Evolutionary conservation across 2,888 invertebrate species (phyloP), one percentile per base, ranked within the genome.

Genomic region (Stenodema calcarata): DNA sequence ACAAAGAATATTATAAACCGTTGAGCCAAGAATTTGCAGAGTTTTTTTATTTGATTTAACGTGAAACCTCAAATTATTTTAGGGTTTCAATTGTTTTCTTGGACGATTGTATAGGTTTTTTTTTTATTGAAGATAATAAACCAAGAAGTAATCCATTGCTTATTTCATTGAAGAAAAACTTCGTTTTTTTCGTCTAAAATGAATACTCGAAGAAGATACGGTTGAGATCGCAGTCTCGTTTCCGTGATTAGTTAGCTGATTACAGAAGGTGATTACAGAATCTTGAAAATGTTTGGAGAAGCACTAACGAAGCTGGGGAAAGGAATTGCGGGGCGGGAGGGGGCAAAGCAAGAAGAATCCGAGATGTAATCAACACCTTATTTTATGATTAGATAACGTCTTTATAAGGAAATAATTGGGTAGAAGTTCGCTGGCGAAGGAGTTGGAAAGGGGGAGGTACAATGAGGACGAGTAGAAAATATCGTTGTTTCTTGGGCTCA

Each of bases 361-460:
- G 12, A 78, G 82, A 82, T 69, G 82, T 69, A 82, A 82, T 82
- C 82, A 82, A 42, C 82, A 18, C 82, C 62, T 82, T 69, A 82
- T 82, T 82, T 82, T 35, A 82, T 69, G 69, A 82, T 69, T 62
- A 82, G 69, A 82, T 82, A 47, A 82, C 30, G 69, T 50, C 69
- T 82, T 62, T 69, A 23, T 42, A 41, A 82, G 41, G 30, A 18
- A 80, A 80, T 41, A 80, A 80, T 80, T 50, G 80, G 54, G 50
- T 54, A 80, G 28, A 78, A 78, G 23, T 42, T 78, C 14, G 44
- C 27, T 12, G 14, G 1, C 18, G 41, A n/a, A 2, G 30, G 76
- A 42, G n/a, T n/a, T 14, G 23, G 23, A 12, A 23, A 23, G 18
- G 23, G 62, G 23, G 12, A 2, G 62, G 62, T 18, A 62, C 62